A percentile compares a stretch with the other conserved stretches of the same genome.
Conservation (phyloP, 2,888 invertebrate species). For the Drosophila rellima region DNA sequence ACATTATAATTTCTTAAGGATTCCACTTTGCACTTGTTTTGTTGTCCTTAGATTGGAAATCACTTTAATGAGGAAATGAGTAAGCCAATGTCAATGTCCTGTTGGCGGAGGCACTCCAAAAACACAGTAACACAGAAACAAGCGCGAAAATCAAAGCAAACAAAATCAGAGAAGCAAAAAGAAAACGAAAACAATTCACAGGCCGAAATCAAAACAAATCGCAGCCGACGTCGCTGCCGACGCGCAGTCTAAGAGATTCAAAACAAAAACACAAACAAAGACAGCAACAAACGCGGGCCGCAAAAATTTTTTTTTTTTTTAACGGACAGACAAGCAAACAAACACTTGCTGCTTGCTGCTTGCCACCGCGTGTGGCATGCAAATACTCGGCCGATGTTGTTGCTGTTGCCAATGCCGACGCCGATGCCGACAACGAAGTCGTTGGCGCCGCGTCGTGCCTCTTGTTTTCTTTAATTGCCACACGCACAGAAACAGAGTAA, state of each 20-base stretch:
- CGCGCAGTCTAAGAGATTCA: conserved; percentile 52
- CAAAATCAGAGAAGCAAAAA: conserved; percentile 17
- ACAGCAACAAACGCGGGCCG: conserved; percentile 54
- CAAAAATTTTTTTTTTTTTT: conserved; percentile 58
- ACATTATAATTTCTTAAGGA: background rate
- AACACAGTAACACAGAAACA: conserved; percentile 33
- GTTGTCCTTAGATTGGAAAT: background rate
- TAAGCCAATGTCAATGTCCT: conserved; percentile 59
- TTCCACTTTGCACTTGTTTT: background rate
- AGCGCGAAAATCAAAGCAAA: conserved; percentile 36
- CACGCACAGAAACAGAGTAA: conserved; percentile 9
- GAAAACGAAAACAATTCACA: conserved; percentile 41
- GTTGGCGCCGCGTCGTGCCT: conserved; percentile 17
- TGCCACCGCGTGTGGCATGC: conserved; percentile 52
- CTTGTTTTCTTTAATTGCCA: conserved; percentile 60
- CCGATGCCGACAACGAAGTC: conserved; percentile 11
- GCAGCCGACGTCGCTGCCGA: conserved; percentile 44
- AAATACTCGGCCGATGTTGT: conserved; percentile 43
- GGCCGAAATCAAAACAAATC: conserved; percentile 56
- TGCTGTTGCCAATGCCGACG: conserved; percentile 31
- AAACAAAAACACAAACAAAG: conserved; percentile 38
- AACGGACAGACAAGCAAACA: conserved; percentile 36
- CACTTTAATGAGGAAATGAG: background rate
- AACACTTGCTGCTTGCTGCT: conserved; percentile 58
- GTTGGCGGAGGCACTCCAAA: conserved; percentile 48